These are phyloP conservation scores for Semibalanus balanoides DNA, from an alignment of 1,140 invertebrate genomes.

Conservation along the genomic window DNA sequence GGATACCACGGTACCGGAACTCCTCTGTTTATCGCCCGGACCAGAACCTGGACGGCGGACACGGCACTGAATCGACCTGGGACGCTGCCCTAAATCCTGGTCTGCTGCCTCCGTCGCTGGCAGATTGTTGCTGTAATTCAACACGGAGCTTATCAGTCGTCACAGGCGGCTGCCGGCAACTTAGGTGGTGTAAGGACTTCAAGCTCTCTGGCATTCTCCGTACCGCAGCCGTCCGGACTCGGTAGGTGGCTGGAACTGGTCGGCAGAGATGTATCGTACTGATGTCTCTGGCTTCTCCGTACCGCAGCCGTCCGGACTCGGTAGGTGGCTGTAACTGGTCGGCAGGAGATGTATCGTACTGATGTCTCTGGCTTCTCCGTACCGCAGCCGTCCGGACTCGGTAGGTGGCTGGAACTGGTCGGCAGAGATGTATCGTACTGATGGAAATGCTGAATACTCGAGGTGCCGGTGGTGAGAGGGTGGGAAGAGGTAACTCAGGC, in stretches of 20 bases:
- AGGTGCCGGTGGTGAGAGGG: no score
- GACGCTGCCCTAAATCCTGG: constrained; percentile 83
- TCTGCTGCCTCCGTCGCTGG: constrained; percentile 85
- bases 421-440: no score
- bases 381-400: constrained; percentile 75
- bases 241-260: no score
- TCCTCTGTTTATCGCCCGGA: constrained; percentile 33
- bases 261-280: no score
- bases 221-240: constrained; percentile 76
- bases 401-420: no score
- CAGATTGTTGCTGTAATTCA: constrained; percentile 89
- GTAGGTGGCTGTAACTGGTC: no score
- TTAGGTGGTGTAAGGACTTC: no score
- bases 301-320: constrained; percentile 75
- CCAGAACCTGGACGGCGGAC: constrained; percentile 63
- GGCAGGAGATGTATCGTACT: no score
- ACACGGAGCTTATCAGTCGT: constrained; percentile 57
- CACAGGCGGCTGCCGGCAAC: constrained; percentile 53
- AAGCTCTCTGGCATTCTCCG: constrained; percentile 73
- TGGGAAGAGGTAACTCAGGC: no score
- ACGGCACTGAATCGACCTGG: constrained; percentile 57
- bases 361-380: constrained; percentile 78
- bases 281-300: constrained; percentile 78
- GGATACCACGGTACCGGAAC: no score
- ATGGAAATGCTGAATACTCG: no score